Conservation (phyloP, 2,113 vertebrate species). For the Hystrix cristata region DNA sequence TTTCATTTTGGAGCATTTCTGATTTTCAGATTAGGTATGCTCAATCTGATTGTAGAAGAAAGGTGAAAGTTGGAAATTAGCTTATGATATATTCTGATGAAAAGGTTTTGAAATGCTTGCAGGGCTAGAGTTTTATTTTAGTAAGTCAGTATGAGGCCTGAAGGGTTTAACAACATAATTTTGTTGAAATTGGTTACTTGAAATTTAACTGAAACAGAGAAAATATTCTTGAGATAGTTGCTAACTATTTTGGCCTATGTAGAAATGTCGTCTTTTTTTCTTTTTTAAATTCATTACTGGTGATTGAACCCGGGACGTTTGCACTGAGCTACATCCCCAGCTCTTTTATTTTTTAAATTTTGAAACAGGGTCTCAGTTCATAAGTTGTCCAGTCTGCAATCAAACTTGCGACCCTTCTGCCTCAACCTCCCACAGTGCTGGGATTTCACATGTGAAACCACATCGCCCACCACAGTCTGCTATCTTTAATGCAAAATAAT, state of each 20-base stretch:
- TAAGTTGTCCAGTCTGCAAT: neutral
- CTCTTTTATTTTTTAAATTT: neutral
- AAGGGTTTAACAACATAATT: conserved; percentile 11
- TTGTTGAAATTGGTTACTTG: conserved; percentile 51
- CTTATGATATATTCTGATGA: neutral
- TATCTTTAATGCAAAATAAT: neutral
- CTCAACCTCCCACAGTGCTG: neutral
- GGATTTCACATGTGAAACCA: neutral
- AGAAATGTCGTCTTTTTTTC: neutral
- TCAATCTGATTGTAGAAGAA: conserved; percentile 30
- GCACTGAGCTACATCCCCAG: neutral
- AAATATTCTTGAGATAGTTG: conserved; percentile 12
- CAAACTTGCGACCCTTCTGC: neutral
- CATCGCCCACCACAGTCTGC: neutral
- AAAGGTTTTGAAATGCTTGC: neutral
- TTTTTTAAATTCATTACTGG: neutral
- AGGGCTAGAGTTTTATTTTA: conserved; percentile 38
- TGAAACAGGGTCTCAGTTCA: neutral
- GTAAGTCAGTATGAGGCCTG: neutral
- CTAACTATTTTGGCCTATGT: neutral
- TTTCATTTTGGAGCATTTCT: neutral
- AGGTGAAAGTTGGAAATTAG: conserved; percentile 39
- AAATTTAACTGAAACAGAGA: conserved; percentile 11
- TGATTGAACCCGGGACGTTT: neutral
- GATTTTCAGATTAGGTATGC: conserved; percentile 6